Base-by-base conservation (phyloP, 2,888 invertebrate species). In the Melinaea menophilus region DNA sequence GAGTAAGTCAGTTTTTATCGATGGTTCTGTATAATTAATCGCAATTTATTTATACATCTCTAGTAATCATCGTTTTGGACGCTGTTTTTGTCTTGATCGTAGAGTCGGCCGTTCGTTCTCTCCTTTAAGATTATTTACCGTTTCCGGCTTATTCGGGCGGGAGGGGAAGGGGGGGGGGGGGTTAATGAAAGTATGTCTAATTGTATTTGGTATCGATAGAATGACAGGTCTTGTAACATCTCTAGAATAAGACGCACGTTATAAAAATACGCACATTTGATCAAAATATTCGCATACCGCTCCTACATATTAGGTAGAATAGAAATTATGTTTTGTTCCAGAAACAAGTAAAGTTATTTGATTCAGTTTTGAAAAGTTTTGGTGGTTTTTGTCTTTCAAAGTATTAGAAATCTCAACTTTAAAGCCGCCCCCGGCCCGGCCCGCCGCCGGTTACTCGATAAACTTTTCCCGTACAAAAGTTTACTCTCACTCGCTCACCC, bases 171-270 rank as follows among this genome's bases (percentile, higher is more conserved):
- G 79, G 75, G 75, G 72, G 76, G 81, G 81, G 22, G 22, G 22
- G 22, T 22, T 22, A 22, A 22, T 22, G 83, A 82, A 84, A 82
- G 78, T 79, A 79, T 78, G 77, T 81, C 80, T 87, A 88, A 88
- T 88, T 88, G 88, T 86, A 86, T 85, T 82, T 83, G 80, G 86
- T 84, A 82, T 84, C 80, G 82, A 81, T 80, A 82, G 79, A n/a
- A 9, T 9, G 4, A 2, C 51, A 31, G 31, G 9, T 31, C 31
- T 22, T 3, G 3, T 9, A 31, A 31, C 41, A 1, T 11, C 41
- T 9, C 7, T 22, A 5, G 4, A 37, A 1, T 4, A 9, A 5
- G 9, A 41, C 9, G 41, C 11, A 11, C 9, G 7, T 5, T 5
- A 37, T 37, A 37, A 37, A 37, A 37, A 4, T 37, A 4, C 37